Evolutionary conservation across 1,140 invertebrate genomes (phyloP).

Genomic region (Asobara japonica): DNA sequence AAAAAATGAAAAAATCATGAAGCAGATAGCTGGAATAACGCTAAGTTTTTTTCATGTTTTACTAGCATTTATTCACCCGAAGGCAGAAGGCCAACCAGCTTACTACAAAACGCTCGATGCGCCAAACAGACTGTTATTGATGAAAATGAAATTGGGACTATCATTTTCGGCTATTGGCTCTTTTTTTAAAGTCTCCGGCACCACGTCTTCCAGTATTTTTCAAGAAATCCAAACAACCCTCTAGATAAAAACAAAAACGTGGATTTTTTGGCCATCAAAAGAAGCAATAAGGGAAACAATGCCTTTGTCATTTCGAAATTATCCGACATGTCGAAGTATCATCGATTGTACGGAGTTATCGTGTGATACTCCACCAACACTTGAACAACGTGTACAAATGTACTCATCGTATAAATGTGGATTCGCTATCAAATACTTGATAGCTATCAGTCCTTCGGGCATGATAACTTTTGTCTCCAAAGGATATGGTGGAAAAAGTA

Average conservation of each 20-base stretch:
- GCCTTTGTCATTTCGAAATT: conserved; percentile 27
- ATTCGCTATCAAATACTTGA: conserved; percentile 38
- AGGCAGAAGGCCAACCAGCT: too few species aligned
- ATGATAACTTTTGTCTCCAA: conserved; percentile 45
- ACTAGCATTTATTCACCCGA: too few species aligned
- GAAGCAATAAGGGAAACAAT: conserved; percentile 26
- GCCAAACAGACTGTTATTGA: too few species aligned
- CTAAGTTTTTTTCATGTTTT: too few species aligned
- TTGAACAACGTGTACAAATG: conserved; percentile 37
- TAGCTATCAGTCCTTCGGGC: conserved; percentile 38
- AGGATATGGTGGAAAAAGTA: conserved; percentile 42
- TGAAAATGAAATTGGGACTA: too few species aligned
- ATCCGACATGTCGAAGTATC: conserved; percentile 32
- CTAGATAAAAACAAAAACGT: conserved; percentile 27
- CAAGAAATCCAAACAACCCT: conserved; percentile 25
- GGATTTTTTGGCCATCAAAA: conserved; percentile 37
- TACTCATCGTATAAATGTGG: conserved; percentile 42
- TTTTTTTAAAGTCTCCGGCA: conserved; percentile 26
- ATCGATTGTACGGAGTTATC: conserved; percentile 37
- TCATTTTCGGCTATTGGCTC: too few species aligned
- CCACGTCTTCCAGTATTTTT: conserved; percentile 27
- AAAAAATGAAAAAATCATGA: too few species aligned
- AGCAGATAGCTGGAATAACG: too few species aligned
- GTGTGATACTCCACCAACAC: conserved; percentile 31
- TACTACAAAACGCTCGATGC: too few species aligned